Conservation (phyloP, 1,140 invertebrate species). For the Zaprionus ghesquierei region DNA sequence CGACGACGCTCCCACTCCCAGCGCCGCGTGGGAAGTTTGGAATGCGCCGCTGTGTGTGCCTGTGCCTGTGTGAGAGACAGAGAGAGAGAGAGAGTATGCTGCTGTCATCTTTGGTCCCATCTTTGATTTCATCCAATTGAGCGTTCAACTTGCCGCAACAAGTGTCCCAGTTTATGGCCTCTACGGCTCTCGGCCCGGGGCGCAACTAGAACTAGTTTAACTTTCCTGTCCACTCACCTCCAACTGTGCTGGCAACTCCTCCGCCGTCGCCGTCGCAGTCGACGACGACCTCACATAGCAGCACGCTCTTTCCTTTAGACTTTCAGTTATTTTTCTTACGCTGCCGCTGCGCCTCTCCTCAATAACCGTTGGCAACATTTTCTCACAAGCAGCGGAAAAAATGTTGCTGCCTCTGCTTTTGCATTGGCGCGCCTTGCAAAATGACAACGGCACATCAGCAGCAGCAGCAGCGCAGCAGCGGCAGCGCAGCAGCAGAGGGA, state of each 20-base stretch:
- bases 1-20: slow-evolving; percentile 34
- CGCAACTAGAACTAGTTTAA: slow-evolving; percentile 75
- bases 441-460: slow-evolving; percentile 62
- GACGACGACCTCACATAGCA: slow-evolving; percentile 16
- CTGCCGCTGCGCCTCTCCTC: slow-evolving; percentile 42
- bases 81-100: too few species aligned
- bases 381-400: slow-evolving; percentile 63
- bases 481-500: background rate
- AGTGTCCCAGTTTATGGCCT: slow-evolving; percentile 73
- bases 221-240: slow-evolving; percentile 59
- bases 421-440: slow-evolving; percentile 73
- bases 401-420: slow-evolving; percentile 56
- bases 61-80: background rate
- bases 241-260: slow-evolving; percentile 4
- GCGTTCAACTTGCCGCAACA: slow-evolving; percentile 66
- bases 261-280: background rate
- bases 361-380: slow-evolving; percentile 75
- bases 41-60: slow-evolving; percentile 11
- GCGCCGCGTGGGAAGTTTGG: slow-evolving; percentile 65
- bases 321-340: slow-evolving; percentile 48
- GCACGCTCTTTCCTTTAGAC: slow-evolving; percentile 56
- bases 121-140: slow-evolving; percentile 55
- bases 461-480: too few species aligned
- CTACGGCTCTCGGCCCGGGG: background rate
- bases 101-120: slow-evolving; percentile 44